Base-by-base conservation (phyloP, 2,797 vertebrate species). In the Trachops cirrhosus region DNA sequence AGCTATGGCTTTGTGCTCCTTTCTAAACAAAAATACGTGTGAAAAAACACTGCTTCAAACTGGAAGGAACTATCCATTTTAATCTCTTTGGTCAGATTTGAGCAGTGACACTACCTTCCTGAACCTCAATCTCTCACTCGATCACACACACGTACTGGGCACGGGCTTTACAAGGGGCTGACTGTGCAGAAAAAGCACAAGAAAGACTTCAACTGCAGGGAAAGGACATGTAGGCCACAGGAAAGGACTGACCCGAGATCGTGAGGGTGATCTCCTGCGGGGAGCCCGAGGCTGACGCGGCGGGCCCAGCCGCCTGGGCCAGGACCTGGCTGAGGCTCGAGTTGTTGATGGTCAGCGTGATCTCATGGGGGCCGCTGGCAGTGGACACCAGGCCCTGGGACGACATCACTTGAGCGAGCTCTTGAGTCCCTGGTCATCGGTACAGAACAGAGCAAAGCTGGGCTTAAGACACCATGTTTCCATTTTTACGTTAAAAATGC, bases 331-430 rank as follows among this genome's bases (percentile, higher is more conserved):
- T 99, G 96, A 99, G 98, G 93, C 99, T 99, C 75, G 99, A 99
- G 97, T 99, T 99, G 98, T 99, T 99, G 97, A 99, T 99, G 83
- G 99, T 99, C 97, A 99, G 96, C 0, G 99, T 99, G 98, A 99
- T 99, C 98, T 99, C 99, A 68, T 99, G 99, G 16, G 99, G 98
- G 37, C 98, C 98, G 57, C 96, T 97, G 18, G 99, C 98, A 52
- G 98, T 98, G 1, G 99, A 96, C 46, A 99, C 99, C 83, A 99
- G 98, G 80, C 99, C 99, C 80, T 99, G 98, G 2, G 98, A 98
- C 15, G 98, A 98, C 98, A 99, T 99, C 87, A 99, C 99, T 44
- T 99, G 99, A 83, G 99, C 98, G n/a, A 99, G 98, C 94, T 99
- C 99, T 86, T 99, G 99, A 22, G 99, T 98, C 94, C 99, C 99